Base-by-base conservation (phyloP, 2,888 invertebrate species). In the Myopa tessellatipennis region DNA sequence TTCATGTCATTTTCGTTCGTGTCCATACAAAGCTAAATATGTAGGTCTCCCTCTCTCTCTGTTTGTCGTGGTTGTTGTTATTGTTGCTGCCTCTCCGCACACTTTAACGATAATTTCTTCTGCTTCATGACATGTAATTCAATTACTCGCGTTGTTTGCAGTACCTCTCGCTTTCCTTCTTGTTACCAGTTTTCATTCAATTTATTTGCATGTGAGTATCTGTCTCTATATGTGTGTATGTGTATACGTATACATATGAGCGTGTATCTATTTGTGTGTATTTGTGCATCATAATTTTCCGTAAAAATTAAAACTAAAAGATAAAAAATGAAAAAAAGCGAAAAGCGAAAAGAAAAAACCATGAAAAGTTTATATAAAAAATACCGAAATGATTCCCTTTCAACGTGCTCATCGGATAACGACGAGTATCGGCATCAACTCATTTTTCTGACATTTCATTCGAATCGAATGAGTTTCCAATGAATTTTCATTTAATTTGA, bases 1-100 rank as follows among this genome's bases (percentile, higher is more conserved):
- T 82, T 83, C 83, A 82, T 74, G 34, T 61, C 76, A 34, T 79
- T 26, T 61, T 10, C 61, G 45, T 74, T 34, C 52, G 26, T 60
- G 45, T 34, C n/a, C 7, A 18, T 16, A n/a, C n/a, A 26, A 26
- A 26, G 26, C 1, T 26, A 26, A 26, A 26, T 26, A 26, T 26
- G 26, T 26, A 26, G 26, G 26, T 2, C 26, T 26, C 26, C n/a
- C n/a, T 50, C 8, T 1, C 14, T 16, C 34, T 12, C 5, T 70
- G 67, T 36, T 36, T 40, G 10, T 61, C 26, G 18, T 10, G 8
- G 61, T 61, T 8, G 61, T 26, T 61, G 61, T 61, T 61, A 5
- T 26, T 61, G 61, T 26, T 61, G 3, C 61, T 61, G 18, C 61
- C 7, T 26, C 26, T 65, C 14, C 6, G 63, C 55, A 55, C 55